These are phyloP conservation scores for Platycercus adscitus DNA, from an alignment of 2,113 vertebrate genomes.

Conservation along the genomic window DNA sequence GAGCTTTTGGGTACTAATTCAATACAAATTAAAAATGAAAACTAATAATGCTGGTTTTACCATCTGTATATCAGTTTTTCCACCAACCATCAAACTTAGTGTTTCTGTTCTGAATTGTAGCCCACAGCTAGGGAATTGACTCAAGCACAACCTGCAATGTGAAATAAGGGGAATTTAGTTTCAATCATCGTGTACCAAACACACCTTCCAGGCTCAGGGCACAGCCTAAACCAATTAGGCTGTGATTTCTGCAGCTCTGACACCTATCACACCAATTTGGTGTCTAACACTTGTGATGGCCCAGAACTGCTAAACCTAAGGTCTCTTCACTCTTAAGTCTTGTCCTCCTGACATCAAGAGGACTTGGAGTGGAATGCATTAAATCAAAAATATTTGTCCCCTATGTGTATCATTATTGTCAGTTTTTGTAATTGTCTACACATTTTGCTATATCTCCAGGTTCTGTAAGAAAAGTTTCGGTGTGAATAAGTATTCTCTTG, in stretches of 20 bases:
- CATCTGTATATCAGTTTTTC: background rate
- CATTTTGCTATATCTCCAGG: background rate
- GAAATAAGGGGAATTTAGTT: background rate
- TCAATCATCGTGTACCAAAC: background rate
- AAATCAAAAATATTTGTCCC: background rate
- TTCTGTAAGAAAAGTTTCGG: background rate
- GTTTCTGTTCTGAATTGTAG: background rate
- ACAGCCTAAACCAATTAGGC: background rate
- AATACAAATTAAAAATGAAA: background rate
- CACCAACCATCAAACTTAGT: background rate
- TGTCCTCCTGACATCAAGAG: background rate
- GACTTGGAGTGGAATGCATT: background rate
- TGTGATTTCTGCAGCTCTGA: background rate
- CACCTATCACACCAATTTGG: background rate
- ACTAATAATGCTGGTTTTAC: background rate
- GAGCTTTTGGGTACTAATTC: background rate
- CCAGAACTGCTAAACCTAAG: background rate
- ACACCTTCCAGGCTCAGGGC: background rate
- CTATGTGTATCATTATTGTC: fast-evolving
- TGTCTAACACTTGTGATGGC: background rate
- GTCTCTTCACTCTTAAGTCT: background rate
- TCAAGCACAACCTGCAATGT: background rate
- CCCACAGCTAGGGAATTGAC: background rate
- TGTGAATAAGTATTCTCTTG: background rate
- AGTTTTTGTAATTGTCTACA: background rate